Evolutionary conservation across 2,888 invertebrate genomes (phyloP).

Genomic region (Lasioglossum villosulum): DNA sequence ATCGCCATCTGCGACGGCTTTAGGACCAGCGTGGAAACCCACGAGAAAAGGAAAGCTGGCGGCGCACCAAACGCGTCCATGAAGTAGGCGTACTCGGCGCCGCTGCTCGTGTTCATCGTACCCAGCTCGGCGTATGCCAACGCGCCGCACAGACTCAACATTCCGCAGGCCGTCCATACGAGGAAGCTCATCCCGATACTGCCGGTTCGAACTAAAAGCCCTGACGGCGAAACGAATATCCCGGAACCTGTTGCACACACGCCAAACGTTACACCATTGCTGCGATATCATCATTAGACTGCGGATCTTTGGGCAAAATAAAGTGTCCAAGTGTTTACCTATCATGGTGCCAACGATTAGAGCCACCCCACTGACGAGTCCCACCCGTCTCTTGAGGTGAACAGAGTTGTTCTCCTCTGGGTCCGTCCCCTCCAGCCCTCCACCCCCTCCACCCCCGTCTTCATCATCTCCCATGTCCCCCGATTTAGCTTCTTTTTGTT

Average conservation of each 20-base stretch:
- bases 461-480: slow-evolving; percentile 82
- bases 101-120: slow-evolving; percentile 97
- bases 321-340: slow-evolving; percentile 81
- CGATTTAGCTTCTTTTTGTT: slow-evolving; percentile 69
- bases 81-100: slow-evolving; percentile 98
- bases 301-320: neutral
- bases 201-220: slow-evolving; percentile 95
- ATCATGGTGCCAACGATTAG: slow-evolving; percentile 99
- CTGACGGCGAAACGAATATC: slow-evolving; percentile 99
- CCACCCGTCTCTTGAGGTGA: slow-evolving; percentile 99
- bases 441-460: slow-evolving; percentile 85
- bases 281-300: neutral
- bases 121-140: slow-evolving; percentile 97
- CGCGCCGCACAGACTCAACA: slow-evolving; percentile 91
- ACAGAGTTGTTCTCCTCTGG: slow-evolving; percentile 97
- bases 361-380: slow-evolving; percentile 99
- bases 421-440: slow-evolving; percentile 95
- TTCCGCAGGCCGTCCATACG: slow-evolving; percentile 97
- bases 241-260: slow-evolving; percentile 88
- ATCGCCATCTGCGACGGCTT: slow-evolving; percentile 98
- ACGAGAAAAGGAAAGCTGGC: slow-evolving; percentile 96
- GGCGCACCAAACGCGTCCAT: slow-evolving; percentile 97
- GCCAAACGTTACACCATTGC: neutral
- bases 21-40: slow-evolving; percentile 96
- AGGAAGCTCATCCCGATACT: slow-evolving; percentile 98